These are phyloP conservation scores for Helogale parvula DNA, from an alignment of 2,113 vertebrate genomes.

Conservation along the genomic window DNA sequence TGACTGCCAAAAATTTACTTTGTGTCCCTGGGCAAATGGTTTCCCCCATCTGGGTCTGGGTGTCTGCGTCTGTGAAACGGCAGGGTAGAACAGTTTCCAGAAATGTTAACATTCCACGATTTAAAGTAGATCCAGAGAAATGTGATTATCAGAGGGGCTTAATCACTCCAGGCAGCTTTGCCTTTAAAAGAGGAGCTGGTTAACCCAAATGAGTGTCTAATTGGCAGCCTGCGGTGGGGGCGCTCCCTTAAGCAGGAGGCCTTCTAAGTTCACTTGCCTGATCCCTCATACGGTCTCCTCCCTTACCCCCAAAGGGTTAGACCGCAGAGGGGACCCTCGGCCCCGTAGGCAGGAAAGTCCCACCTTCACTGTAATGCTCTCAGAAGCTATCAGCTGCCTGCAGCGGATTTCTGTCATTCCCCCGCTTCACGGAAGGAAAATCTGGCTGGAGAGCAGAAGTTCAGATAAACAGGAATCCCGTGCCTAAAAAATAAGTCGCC, in stretches of 20 bases:
- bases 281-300: rapidly evolving
- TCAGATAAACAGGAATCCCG: not conserved
- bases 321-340: not conserved
- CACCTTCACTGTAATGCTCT: not conserved
- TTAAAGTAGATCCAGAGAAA: not conserved
- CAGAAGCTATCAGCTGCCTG: not conserved
- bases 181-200: constrained; percentile 1
- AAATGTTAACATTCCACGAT: not conserved
- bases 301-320: not conserved
- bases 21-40: not conserved
- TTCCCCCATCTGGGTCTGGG: not conserved
- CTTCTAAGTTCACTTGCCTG: not conserved
- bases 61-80: not conserved
- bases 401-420: not conserved
- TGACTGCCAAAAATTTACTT: not conserved
- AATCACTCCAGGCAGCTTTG: not conserved
- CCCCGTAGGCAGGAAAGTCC: not conserved
- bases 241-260: not conserved
- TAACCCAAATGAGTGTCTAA: not conserved
- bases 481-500: not conserved
- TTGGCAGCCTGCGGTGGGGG: not conserved
- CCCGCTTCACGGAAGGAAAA: not conserved
- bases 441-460: not conserved
- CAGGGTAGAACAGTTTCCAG: not conserved
- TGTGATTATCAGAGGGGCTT: not conserved